These are phyloP conservation scores for Callyntrura guangdongensis DNA, from an alignment of 2,888 invertebrate genomes.

Conservation along the genomic window DNA sequence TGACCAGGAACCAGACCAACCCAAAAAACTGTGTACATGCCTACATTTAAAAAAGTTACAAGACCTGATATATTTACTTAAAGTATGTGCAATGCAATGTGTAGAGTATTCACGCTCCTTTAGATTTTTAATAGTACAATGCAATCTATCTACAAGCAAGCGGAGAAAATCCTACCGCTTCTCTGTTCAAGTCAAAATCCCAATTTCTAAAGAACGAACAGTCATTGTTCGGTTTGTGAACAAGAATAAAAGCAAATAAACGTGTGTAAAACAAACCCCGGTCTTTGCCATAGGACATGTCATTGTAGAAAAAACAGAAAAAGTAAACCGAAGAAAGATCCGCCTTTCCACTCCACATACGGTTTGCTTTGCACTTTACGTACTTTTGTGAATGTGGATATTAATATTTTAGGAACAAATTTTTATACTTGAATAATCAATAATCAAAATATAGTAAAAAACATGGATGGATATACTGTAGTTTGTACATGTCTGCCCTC, in stretches of 20 bases:
- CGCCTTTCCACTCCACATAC: too few relatives aligned
- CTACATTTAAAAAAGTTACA: not conserved
- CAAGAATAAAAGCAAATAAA: constrained; percentile 12
- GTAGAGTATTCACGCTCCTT: constrained; percentile 16
- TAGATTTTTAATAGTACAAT: not conserved
- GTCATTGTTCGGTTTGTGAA: not conserved
- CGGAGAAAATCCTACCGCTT: not conserved
- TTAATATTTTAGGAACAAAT: too few relatives aligned
- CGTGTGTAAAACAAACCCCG: constrained; percentile 12
- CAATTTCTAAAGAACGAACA: not conserved
- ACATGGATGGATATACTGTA: too few relatives aligned
- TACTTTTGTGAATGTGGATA: too few relatives aligned
- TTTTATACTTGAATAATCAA: too few relatives aligned
- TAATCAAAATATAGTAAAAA: too few relatives aligned
- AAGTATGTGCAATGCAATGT: constrained; percentile 4
- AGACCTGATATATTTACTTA: not conserved
- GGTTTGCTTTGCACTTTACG: too few relatives aligned
- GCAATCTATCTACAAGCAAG: not conserved
- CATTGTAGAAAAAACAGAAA: too few relatives aligned
- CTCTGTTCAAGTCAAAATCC: not conserved
- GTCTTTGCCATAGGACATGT: too few relatives aligned
- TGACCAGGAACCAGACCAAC: constrained; percentile 33
- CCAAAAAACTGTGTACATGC: not conserved
- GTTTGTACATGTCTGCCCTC: too few relatives aligned
- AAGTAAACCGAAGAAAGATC: too few relatives aligned